Conservation (phyloP, 2,113 vertebrate genomes). For the Amphiprion ocellaris region DNA sequence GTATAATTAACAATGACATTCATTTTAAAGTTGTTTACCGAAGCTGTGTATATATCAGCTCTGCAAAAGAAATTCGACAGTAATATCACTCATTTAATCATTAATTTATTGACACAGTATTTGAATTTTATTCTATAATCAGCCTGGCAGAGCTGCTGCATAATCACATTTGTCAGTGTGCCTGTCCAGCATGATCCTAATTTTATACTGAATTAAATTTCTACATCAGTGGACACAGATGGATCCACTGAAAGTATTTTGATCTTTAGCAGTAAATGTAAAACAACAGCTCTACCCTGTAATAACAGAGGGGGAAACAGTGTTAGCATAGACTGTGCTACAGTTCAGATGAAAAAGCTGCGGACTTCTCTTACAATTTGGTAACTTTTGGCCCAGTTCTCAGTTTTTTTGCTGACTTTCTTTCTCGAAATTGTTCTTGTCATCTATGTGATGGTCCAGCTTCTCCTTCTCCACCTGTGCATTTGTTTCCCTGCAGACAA, state of each 20-base stretch:
- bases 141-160: rapidly evolving
- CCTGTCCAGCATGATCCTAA: not conserved
- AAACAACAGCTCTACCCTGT: not conserved
- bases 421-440: slow-evolving; percentile 6
- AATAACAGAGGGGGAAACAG: not conserved
- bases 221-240: not conserved
- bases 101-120: slow-evolving; percentile 9
- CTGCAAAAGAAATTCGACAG: not conserved
- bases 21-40: not conserved
- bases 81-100: slow-evolving; percentile 7
- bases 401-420: not conserved
- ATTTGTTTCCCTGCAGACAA: not conserved
- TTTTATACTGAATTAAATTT: slow-evolving; percentile 5
- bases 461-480: slow-evolving; percentile 1
- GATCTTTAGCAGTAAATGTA: not conserved
- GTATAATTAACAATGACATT: not conserved
- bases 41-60: not conserved
- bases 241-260: not conserved
- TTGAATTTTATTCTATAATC: not conserved
- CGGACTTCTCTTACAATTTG: not conserved
- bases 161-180: not conserved
- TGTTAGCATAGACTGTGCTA: not conserved
- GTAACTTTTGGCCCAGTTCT: not conserved
- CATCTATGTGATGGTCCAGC: not conserved
- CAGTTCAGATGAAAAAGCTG: not conserved